Percentiles rank a stretch among this genome's conserved stretches.
These are phyloP conservation scores for Phalacrocorax pelagicus DNA, from an alignment of 2,113 vertebrate genomes.

Conservation along the genomic window DNA sequence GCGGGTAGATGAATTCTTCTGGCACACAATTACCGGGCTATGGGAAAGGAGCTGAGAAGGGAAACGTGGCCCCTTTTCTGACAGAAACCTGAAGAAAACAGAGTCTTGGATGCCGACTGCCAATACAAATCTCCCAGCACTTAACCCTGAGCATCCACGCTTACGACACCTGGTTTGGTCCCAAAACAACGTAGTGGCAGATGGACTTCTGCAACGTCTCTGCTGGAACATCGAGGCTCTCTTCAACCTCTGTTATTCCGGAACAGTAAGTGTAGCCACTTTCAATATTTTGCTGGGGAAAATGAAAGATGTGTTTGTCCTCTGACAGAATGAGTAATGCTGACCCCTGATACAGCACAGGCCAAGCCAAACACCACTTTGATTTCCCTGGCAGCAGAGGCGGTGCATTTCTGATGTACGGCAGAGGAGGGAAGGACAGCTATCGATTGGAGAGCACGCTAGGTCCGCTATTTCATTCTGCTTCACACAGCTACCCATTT, in stretches of 20 bases:
- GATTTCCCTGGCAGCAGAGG: slow-evolving; percentile 6
- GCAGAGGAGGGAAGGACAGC: background rate
- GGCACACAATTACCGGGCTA: background rate
- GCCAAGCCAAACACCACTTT: slow-evolving; percentile 30
- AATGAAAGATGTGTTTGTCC: slow-evolving; percentile 27
- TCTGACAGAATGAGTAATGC: slow-evolving; percentile 14
- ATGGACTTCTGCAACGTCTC: background rate
- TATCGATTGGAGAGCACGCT: background rate
- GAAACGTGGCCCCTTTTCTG: slow-evolving; percentile 8
- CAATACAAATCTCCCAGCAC: background rate
- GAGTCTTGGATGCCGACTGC: background rate
- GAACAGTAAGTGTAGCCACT: background rate
- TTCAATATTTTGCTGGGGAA: background rate
- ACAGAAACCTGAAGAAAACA: slow-evolving; percentile 31
- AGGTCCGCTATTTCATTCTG: background rate
- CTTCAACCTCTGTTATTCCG: background rate
- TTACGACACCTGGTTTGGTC: background rate
- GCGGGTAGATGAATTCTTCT: slow-evolving; percentile 40
- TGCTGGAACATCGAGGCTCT: background rate
- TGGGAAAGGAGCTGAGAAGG: slow-evolving; percentile 30
- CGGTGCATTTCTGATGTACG: background rate
- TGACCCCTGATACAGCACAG: background rate
- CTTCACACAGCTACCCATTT: background rate
- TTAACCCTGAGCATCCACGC: background rate
- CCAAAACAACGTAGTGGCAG: background rate